These are phyloP conservation scores for Pegoplata infirma DNA, from an alignment of 2,888 invertebrate genomes.

Conservation along the genomic window DNA sequence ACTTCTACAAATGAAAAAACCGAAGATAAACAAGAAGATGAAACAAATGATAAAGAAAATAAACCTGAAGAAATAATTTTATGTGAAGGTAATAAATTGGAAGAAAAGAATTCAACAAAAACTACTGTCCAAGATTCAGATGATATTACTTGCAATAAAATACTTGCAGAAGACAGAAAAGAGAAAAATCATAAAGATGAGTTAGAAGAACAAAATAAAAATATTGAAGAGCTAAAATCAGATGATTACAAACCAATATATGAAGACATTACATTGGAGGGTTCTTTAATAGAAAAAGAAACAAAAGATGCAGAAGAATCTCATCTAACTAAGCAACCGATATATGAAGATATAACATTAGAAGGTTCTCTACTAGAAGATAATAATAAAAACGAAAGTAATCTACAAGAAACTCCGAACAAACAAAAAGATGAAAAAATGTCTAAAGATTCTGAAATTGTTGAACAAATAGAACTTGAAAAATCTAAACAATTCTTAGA, in stretches of 20 bases:
- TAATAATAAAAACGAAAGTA: background rate
- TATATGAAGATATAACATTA: constrained; percentile 5
- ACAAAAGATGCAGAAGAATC: constrained; percentile 11
- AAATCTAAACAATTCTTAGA: background rate
- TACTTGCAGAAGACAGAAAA: background rate
- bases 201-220: background rate
- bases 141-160: constrained; percentile 1
- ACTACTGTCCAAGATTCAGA: background rate
- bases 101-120: background rate
- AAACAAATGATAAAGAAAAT: background rate
- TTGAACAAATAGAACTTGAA: background rate
- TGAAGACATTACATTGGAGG: constrained; percentile 57
- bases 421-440: constrained; percentile 3
- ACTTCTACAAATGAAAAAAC: background rate
- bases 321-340: background rate
- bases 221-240: constrained; percentile 1
- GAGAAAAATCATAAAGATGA: background rate
- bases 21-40: background rate
- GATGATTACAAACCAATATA: constrained; percentile 49
- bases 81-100: background rate
- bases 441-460: constrained; percentile 4
- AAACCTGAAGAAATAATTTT: background rate
- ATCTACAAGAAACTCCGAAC: constrained; percentile 3
- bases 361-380: constrained; percentile 10
- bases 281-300: constrained; percentile 49